Percentiles rank a stretch among this genome's conserved stretches.
Evolutionary conservation across 2,888 invertebrate species (phyloP).

Genomic region (Drosophila hawaiiensis): DNA sequence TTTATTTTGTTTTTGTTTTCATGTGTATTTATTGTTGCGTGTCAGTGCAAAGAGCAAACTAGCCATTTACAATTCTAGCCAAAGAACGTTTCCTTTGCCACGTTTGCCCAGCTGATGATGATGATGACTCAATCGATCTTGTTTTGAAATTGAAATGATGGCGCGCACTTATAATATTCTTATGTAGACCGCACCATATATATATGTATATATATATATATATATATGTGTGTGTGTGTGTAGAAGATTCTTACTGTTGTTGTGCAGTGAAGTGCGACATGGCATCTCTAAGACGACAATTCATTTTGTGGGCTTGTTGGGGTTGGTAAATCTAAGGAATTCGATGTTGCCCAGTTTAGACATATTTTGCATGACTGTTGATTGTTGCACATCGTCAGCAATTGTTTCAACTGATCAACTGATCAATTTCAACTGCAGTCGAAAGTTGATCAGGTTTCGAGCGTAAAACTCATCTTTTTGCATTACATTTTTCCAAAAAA

Average conservation of each 20-base stretch:
- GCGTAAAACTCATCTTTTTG: no score
- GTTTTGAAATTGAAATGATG: slow-evolving; percentile 62
- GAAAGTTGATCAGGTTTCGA: no score
- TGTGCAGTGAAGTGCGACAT: slow-evolving; percentile 50
- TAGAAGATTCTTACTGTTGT: slow-evolving; percentile 40
- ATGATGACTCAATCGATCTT: slow-evolving; percentile 69
- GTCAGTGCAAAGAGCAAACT: slow-evolving; percentile 38
- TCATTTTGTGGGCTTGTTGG: slow-evolving; percentile 31
- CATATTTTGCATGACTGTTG: not conserved
- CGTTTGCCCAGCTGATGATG: slow-evolving; percentile 14
- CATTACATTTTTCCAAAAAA: no score
- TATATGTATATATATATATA: not conserved
- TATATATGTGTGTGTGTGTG: not conserved
- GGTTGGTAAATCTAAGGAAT: slow-evolving; percentile 15
- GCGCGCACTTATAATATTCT: slow-evolving; percentile 42
- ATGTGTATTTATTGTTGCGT: not conserved
- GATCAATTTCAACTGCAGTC: no score
- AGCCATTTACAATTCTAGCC: slow-evolving; percentile 11
- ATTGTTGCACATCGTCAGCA: not conserved
- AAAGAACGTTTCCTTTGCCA: slow-evolving; percentile 58
- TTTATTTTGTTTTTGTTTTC: not conserved
- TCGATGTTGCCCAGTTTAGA: not conserved
- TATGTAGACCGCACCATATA: slow-evolving; percentile 25
- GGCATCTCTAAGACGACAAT: slow-evolving; percentile 31
- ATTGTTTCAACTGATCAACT: not conserved